A percentile compares a stretch with the other conserved stretches of the same genome.
These are phyloP conservation scores for Metalampra italica DNA, from an alignment of 2,888 invertebrate species.

Conservation along the genomic window DNA sequence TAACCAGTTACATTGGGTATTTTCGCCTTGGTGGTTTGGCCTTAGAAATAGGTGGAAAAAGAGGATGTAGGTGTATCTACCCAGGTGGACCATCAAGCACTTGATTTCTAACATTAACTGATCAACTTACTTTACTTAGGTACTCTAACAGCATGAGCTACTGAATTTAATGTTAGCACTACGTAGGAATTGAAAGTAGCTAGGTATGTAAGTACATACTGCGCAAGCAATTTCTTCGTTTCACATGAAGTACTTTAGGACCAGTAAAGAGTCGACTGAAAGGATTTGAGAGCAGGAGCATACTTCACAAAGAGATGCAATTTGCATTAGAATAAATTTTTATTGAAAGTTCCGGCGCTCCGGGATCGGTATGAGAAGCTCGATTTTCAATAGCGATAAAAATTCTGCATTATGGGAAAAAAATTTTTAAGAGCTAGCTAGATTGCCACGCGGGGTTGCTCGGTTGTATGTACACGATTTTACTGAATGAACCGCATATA, in stretches of 20 bases:
- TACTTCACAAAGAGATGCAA: slow-evolving; percentile 59
- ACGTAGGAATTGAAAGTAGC: neutral
- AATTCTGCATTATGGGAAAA: slow-evolving; percentile 9
- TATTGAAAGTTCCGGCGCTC: slow-evolving; percentile 49
- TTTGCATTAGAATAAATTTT: slow-evolving; percentile 72
- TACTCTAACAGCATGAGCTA: no score
- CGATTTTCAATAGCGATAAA: slow-evolving; percentile 38
- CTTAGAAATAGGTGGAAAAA: no score
- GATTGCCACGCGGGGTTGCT: no score
- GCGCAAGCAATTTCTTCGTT: slow-evolving; percentile 14
- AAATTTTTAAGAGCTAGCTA: neutral
- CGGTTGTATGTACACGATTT: no score
- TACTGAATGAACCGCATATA: no score
- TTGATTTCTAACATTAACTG: no score
- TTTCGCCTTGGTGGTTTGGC: no score
- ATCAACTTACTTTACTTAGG: no score
- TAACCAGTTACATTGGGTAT: no score
- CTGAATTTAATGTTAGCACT: no score
- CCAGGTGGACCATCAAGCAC: no score
- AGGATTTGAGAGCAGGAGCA: slow-evolving; percentile 45
- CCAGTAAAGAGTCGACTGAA: slow-evolving; percentile 36
- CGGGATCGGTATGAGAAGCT: slow-evolving; percentile 41
- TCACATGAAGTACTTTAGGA: slow-evolving; percentile 13
- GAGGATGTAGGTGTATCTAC: no score
- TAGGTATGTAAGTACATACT: neutral